Evolutionary conservation across 1,140 invertebrate species (phyloP), one percentile per base, ranked within the genome.

Genomic region (Brachionus angularis): DNA sequence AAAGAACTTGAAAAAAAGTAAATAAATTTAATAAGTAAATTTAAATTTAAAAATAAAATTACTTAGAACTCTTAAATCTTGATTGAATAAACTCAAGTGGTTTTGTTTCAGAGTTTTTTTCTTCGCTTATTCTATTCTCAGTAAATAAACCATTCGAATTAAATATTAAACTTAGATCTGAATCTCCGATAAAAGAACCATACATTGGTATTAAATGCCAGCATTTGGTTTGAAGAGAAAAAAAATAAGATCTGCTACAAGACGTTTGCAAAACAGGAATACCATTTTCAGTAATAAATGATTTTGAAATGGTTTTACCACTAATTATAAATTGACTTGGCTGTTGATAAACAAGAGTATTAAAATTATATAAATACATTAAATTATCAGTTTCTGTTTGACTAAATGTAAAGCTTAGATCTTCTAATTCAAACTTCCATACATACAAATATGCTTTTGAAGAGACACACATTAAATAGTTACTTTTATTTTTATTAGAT

Each of bases 381-480:
- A 34, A 29, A 7, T 14, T 21, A 1, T 21, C 46, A 7, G 25
- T 14, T 5, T 44, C 44, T 16, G 29, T 12, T 36, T 1, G 1
- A 53, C 3, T 42, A n/a, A 42, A 31, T 23, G 42, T 58, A 42
- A 42, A 29, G 29, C 12, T 46, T 8, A 42, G 18, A n/a, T 67
- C 62, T 8, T n/a, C n/a, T n/a, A 50, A 27, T 3, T 12, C 8
- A 42, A 47, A 47, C 7, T 42, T 73, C 80, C 80, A 82, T 2
- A 82, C 76, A 73, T 76, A 78, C 12, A 82, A 62, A 70, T 72
- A 75, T 1, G 78, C 80, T 67, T 76, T 78, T n/a, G 73, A 73
- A 27, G 78, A 81, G 27, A 83, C 75, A 0, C 76, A 76, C 78
- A 83, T 76, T 10, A 83, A 36, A 74, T 78, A 76, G n/a, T 76